Evolutionary conservation across 2,888 invertebrate genomes (phyloP).

Genomic region (Yponomeuta evonymella): DNA sequence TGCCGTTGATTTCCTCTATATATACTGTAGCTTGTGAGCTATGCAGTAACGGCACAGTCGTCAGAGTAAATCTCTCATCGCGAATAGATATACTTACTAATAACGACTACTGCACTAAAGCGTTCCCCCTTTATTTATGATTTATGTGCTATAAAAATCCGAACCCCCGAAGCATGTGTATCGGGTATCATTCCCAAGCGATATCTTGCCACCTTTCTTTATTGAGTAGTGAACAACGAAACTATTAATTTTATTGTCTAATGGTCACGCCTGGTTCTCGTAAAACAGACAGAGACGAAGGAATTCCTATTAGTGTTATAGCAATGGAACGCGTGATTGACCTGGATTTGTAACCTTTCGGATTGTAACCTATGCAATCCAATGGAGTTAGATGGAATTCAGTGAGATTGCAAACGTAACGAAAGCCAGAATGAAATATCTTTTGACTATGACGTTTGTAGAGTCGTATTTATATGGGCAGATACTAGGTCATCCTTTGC

Average conservation of each 20-base stretch:
- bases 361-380: not conserved
- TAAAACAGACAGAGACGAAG: constrained; percentile 44
- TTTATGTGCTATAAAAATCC: constrained; percentile 47
- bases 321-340: constrained; percentile 15
- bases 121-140: constrained; percentile 43
- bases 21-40: not conserved
- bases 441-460: not conserved
- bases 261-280: constrained; percentile 49
- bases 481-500: not conserved
- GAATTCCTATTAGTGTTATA: constrained; percentile 41
- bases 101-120: constrained; percentile 21
- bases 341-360: constrained; percentile 14
- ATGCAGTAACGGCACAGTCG: not conserved
- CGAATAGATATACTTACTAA: not conserved
- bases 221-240: constrained; percentile 33
- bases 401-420: not conserved
- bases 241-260: constrained; percentile 45
- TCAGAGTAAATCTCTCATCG: constrained; percentile 3
- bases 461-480: not conserved
- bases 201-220: constrained; percentile 38
- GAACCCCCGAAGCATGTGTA: constrained; percentile 39
- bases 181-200: constrained; percentile 32
- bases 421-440: no score
- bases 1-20: not conserved
- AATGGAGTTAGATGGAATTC: not conserved